Evolutionary conservation across 1,140 invertebrate species (phyloP), one percentile per base, ranked within the genome.

Genomic region (Piezodorus guildinii): DNA sequence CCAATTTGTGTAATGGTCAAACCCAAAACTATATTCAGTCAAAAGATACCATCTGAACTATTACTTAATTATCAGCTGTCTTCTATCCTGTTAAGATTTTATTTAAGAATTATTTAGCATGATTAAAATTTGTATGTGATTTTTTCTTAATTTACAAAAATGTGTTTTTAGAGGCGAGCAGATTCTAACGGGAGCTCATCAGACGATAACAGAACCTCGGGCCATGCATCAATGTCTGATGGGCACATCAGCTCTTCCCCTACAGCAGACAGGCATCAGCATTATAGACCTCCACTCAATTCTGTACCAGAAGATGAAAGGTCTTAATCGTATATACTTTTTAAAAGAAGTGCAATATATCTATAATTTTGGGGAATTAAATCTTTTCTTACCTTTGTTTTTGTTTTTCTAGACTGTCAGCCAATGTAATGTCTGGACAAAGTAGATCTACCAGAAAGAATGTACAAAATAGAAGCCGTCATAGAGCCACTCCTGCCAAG

Each of bases 171-270:
- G 81, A 79, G 85, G 21, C 80, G 85, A n/a, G 84, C 87, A 67
- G 87, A 90, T 70, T 88, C 86, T 70, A 79, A 79, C 54, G 79
- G 80, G 23, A 91, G 88, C 72, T 91, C 88, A 16, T 91, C 88
- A 4, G 89, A 92, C 74, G 89, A 91, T 74, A 91, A 90, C 73
- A 78, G 88, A 27, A 91, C 89, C 16, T 91, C 89, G 1, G 90
- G 90, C 0, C 90, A 93, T 73, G 90, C 90, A n/a, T 90, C 87
- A 67, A 91, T 93, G 89, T 91, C 89, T 39, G 89, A 92, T 70
- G 85, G 81, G 17, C 84, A 80, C 65, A 85, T 83, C 62, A 85
- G 83, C 67, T 80, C 78, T 49, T 86, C 84, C 8, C 85, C 79
- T 6, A 77, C 79, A 6, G 72, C 72, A 19, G 73, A 73, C 56